These are phyloP conservation scores for Archips crataeganus DNA, from an alignment of 2,888 invertebrate genomes.

Conservation along the genomic window DNA sequence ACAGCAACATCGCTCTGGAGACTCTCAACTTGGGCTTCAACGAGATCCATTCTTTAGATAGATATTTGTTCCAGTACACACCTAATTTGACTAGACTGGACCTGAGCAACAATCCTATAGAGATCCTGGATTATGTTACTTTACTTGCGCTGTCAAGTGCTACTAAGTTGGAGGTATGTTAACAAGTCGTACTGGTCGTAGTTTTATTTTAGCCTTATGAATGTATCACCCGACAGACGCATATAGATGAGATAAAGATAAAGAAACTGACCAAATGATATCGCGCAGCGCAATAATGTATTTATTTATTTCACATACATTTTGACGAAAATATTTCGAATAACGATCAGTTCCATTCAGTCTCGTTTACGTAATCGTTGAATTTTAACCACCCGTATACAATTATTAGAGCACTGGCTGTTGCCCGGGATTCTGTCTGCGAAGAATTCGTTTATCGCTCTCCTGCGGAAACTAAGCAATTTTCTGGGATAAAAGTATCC, in stretches of 20 bases:
- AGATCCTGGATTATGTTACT: conserved; percentile 86
- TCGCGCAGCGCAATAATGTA: no score
- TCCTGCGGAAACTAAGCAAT: no score
- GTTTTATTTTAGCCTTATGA: neutral
- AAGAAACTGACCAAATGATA: no score
- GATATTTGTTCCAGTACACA: conserved; percentile 87
- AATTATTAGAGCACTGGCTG: neutral
- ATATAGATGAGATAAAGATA: no score
- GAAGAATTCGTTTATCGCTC: no score
- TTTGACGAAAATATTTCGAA: no score
- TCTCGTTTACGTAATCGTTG: no score
- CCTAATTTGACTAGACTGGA: conserved; percentile 86
- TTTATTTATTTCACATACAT: no score
- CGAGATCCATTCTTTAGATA: conserved; percentile 86
- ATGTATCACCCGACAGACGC: neutral
- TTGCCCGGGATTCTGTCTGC: no score
- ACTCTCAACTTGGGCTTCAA: conserved; percentile 88
- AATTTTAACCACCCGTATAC: neutral
- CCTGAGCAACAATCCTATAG: conserved; percentile 87
- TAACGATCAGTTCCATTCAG: no score
- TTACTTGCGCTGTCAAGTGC: conserved; percentile 85
- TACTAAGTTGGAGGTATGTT: conserved; percentile 81
- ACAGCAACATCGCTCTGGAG: conserved; percentile 85
- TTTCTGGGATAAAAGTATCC: no score
- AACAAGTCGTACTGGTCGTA: neutral